These are phyloP conservation scores for Cataglyphis rosenhaueri DNA, from an alignment of 2,888 invertebrate species.

Conservation along the genomic window DNA sequence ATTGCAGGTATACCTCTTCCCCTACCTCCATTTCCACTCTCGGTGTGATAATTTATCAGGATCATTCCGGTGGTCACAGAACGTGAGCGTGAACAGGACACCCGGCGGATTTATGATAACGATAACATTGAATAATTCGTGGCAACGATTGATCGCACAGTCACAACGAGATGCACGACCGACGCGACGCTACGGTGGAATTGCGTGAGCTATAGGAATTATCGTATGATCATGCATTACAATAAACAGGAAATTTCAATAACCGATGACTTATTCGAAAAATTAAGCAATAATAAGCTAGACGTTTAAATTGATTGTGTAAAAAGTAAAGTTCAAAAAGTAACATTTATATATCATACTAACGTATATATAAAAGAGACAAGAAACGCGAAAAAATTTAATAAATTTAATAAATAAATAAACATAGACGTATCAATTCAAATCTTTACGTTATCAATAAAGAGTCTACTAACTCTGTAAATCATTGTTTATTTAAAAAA, in stretches of 20 bases:
- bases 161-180: slow-evolving; percentile 34
- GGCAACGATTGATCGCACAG: slow-evolving; percentile 70
- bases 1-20: slow-evolving; percentile 46
- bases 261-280: slow-evolving; percentile 29
- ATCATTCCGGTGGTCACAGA: slow-evolving; percentile 69
- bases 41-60: slow-evolving; percentile 74
- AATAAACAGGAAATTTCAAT: slow-evolving; percentile 38
- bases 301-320: not conserved
- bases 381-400: not conserved
- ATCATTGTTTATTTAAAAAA: not conserved
- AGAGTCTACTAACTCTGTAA: not conserved
- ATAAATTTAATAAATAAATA: not conserved
- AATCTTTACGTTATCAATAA: not conserved
- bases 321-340: not conserved
- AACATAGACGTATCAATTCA: not conserved
- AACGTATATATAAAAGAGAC: not conserved
- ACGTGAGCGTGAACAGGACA: slow-evolving; percentile 66
- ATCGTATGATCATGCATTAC: slow-evolving; percentile 42
- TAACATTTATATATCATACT: not conserved
- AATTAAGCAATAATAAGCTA: not conserved
- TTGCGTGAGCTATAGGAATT: slow-evolving; percentile 51
- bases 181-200: slow-evolving; percentile 40
- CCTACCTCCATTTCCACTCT: not conserved
- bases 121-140: slow-evolving; percentile 76
- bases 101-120: slow-evolving; percentile 73